These are phyloP conservation scores for Muscicapa comitata DNA, from an alignment of 2,797 vertebrate species.

Conservation along the genomic window DNA sequence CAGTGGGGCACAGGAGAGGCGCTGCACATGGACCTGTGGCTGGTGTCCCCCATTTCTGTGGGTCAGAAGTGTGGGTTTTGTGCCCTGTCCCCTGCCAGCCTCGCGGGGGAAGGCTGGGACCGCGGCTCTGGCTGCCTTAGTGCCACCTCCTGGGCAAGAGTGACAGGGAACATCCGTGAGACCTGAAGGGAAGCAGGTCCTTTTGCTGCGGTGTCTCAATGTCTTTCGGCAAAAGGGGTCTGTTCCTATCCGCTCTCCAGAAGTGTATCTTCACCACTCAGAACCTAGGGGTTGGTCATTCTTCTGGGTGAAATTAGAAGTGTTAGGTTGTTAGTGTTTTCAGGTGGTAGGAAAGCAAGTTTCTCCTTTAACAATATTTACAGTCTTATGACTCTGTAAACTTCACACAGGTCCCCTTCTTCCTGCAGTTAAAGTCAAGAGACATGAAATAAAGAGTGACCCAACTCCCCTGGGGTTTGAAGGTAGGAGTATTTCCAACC, in stretches of 20 bases:
- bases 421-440: slow-evolving; percentile 89
- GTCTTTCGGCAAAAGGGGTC: background rate
- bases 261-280: background rate
- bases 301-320: background rate
- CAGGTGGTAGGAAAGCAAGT: background rate
- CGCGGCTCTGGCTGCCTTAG: background rate
- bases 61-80: background rate
- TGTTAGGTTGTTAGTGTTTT: background rate
- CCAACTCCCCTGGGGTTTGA: slow-evolving; percentile 90
- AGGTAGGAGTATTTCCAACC: slow-evolving; percentile 78
- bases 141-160: background rate
- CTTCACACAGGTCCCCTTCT: slow-evolving; percentile 84
- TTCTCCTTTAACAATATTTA: slow-evolving; percentile 37
- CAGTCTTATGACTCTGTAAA: slow-evolving; percentile 61
- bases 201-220: background rate
- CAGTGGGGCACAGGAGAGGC: background rate
- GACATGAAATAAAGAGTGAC: slow-evolving; percentile 93
- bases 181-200: background rate
- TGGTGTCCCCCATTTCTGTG: background rate
- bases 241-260: background rate
- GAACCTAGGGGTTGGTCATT: background rate
- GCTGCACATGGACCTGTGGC: background rate
- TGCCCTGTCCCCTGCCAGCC: background rate
- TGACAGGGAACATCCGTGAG: background rate
- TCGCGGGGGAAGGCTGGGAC: background rate